A percentile compares a stretch with the other conserved stretches of the same genome.
phyloP scores from a whole-genome alignment of 2,888 invertebrate genomes.

The Leptopterna dolabrata region DNA sequence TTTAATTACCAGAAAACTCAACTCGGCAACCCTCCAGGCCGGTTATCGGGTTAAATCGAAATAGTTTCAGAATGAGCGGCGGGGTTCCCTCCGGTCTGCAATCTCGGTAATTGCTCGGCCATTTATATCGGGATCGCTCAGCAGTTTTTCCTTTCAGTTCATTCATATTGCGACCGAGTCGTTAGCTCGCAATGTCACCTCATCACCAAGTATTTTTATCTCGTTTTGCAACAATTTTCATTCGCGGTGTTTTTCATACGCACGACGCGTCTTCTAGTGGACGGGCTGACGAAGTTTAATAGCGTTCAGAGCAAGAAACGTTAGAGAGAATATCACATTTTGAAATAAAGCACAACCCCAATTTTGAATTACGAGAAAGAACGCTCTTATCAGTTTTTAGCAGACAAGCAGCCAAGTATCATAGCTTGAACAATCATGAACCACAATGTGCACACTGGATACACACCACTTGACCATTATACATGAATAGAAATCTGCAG shows the following conservation, averaged over 20 bases:
- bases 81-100: not conserved
- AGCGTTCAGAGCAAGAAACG: no score
- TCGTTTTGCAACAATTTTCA: not conserved
- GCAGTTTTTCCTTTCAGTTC: constrained; percentile 12
- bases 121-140: not conserved
- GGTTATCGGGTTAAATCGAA: not conserved
- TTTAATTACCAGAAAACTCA: not conserved
- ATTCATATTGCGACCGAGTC: constrained; percentile 10
- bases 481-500: no score
- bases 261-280: not conserved
- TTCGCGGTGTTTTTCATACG: not conserved
- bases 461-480: no score
- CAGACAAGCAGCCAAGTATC: no score
- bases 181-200: constrained; percentile 20
- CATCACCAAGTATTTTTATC: not conserved
- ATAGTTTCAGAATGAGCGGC: not conserved
- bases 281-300: not conserved
- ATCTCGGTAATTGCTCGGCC: not conserved
- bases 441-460: no score
- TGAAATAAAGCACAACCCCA: no score
- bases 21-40: not conserved
- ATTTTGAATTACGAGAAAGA: no score
- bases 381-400: no score
- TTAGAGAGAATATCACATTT: no score
- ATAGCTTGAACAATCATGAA: no score